Base-by-base conservation (phyloP, 2,888 invertebrate species). In the Brachyopa scutellaris region DNA sequence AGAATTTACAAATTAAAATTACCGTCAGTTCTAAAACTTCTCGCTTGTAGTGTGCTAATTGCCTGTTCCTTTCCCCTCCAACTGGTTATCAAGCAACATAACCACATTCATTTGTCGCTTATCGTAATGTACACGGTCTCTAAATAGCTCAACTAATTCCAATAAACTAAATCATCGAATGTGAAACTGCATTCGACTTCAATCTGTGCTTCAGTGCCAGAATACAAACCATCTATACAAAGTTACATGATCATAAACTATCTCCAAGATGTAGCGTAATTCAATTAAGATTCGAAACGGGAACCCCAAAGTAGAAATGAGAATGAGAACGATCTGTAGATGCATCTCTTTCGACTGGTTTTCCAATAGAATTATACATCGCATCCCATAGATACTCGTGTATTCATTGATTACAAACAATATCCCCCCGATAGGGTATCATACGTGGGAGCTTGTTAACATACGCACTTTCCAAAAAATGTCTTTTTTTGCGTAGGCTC, bases 401-500 rank as follows among this genome's bases (percentile, higher is more conserved):
- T 64, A 74, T 74, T 74, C 67, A 6, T 26, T 26, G 26, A 26
- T 5, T 5, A 61, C 36, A 78, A 77, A 77, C 61, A 62, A 55
- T 38, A 31, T 19, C 49, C n/a, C n/a, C n/a, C n/a, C n/a, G n/a
- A n/a, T n/a, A n/a, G n/a, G n/a, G n/a, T n/a, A n/a, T n/a, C n/a
- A n/a, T 47, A 42, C 57, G 77, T 70, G 70, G 62, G 26, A 69
- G 69, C 61, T 53, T 5, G 26, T 57, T 38, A n/a, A 21, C 42
- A 31, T 23, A 62, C 40, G 13, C 59, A 76, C 80, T 76, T 74
- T 80, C 80, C 40, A 74, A 80, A 73, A 61, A 61, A 40, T 49
- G 33, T 21, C 36, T 55, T 40, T 80, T 61, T 74, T 69, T 62
- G 74, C 79, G 79, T 80, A 62, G 79, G 79, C 74, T 17, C n/a